Conservation (phyloP, 2,888 invertebrate genomes). For the Plebejus argus region DNA sequence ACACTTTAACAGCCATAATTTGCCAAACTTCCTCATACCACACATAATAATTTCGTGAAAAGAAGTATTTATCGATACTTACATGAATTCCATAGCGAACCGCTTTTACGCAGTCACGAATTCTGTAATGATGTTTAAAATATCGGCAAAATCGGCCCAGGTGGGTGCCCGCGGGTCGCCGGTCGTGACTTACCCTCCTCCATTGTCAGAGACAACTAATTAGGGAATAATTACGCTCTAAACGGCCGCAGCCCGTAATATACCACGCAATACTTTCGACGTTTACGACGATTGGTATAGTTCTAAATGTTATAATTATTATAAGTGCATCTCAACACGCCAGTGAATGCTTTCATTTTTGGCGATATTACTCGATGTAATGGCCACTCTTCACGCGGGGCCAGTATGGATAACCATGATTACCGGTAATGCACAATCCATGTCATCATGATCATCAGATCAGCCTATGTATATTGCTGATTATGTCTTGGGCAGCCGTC, state of each 20-base stretch:
- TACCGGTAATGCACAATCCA: background rate
- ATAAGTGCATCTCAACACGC: constrained; percentile 9
- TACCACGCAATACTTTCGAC: constrained; percentile 43
- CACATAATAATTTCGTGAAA: background rate
- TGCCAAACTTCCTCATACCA: constrained; percentile 23
- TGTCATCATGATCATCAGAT: too few relatives aligned
- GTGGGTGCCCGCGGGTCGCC: constrained; percentile 66
- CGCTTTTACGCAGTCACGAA: constrained; percentile 44
- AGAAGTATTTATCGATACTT: constrained; percentile 28
- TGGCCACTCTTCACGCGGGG: background rate
- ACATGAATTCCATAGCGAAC: constrained; percentile 46
- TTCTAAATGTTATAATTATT: constrained; percentile 22
- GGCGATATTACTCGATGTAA: background rate
- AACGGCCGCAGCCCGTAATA: constrained; percentile 58
- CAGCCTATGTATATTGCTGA: too few relatives aligned
- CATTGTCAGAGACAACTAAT: constrained; percentile 53
- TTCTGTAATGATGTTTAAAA: constrained; percentile 58
- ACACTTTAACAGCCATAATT: background rate
- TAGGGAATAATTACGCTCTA: constrained; percentile 58
- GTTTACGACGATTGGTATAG: constrained; percentile 15
- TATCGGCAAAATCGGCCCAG: constrained; percentile 68
- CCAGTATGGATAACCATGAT: background rate
- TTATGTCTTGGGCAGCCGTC: too few relatives aligned
- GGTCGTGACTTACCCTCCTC: constrained; percentile 74
- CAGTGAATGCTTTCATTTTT: background rate